A percentile compares a stretch with the other conserved stretches of the same genome.
These are phyloP conservation scores for Myiothlypis chrysogaster DNA, from an alignment of 2,797 vertebrate species.

Conservation along the genomic window DNA sequence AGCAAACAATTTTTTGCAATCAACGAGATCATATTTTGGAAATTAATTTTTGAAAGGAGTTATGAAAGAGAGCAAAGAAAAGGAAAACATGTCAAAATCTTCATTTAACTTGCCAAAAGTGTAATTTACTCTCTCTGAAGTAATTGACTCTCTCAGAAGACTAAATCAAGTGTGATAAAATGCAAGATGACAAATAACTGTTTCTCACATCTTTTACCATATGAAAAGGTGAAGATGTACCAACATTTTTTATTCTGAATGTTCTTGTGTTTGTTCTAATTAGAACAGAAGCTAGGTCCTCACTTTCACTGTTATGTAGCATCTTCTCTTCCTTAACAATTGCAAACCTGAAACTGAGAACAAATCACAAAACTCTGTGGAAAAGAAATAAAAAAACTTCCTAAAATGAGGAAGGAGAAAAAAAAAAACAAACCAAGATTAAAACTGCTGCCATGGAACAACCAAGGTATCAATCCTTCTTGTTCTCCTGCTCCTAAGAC, in stretches of 20 bases:
- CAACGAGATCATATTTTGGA: neutral
- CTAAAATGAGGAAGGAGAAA: neutral
- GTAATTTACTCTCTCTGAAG: neutral
- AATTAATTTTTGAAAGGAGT: neutral
- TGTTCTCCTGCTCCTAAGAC: slow-evolving; percentile 34
- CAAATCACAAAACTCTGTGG: neutral
- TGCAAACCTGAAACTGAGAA: neutral
- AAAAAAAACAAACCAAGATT: neutral
- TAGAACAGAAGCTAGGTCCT: neutral
- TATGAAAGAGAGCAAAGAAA: neutral
- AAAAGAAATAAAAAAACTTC: neutral
- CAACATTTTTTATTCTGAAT: neutral
- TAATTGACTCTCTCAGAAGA: neutral
- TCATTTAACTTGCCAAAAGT: neutral
- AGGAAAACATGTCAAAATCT: neutral
- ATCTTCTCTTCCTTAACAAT: neutral
- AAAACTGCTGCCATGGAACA: slow-evolving; percentile 34
- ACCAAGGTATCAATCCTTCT: slow-evolving; percentile 28
- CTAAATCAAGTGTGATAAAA: neutral
- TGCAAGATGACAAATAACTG: neutral
- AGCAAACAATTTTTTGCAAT: neutral
- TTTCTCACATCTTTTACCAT: neutral
- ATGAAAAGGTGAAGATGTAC: neutral
- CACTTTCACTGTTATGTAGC: neutral
- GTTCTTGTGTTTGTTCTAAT: neutral